A percentile compares a stretch with the other conserved stretches of the same genome.
Evolutionary conservation across 2,797 vertebrate species (phyloP).

Genomic region (Cyclura pinguis): DNA sequence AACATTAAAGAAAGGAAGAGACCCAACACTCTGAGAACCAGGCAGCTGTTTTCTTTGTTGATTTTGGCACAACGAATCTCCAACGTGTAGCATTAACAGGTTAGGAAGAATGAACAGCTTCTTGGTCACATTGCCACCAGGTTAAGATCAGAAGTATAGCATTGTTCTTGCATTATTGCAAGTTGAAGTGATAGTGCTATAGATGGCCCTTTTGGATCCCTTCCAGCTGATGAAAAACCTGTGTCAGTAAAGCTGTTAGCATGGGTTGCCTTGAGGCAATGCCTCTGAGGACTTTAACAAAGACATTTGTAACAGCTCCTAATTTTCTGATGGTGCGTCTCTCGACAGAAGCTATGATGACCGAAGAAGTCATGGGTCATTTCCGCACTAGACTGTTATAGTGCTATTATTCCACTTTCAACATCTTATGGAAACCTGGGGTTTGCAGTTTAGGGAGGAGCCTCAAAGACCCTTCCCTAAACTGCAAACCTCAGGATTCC

Average conservation of each 20-base stretch:
- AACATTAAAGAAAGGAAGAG: slow-evolving; percentile 34
- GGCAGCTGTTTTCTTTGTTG: slow-evolving; percentile 40
- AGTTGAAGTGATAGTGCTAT: neutral
- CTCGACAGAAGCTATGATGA: neutral
- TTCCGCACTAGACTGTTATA: too few species aligned
- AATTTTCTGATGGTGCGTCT: neutral
- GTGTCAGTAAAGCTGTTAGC: neutral
- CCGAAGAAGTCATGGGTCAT: neutral
- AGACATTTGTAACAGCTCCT: neutral
- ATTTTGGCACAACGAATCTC: neutral
- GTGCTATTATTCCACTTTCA: too few species aligned
- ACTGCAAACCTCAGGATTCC: too few species aligned
- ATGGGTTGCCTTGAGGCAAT: neutral
- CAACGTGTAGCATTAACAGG: neutral
- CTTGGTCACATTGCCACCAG: too few species aligned
- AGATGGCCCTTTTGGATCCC: neutral
- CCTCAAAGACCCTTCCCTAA: too few species aligned
- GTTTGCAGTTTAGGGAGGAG: too few species aligned
- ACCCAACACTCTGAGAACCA: slow-evolving; percentile 38
- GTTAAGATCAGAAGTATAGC: neutral
- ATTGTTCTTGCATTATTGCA: neutral
- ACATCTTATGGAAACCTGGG: too few species aligned
- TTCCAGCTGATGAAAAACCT: neutral
- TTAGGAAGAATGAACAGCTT: neutral
- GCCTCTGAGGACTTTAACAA: neutral